Base-by-base conservation (phyloP, 1,140 invertebrate genomes). In the Pachyrhynchus sulphureomaculatus region DNA sequence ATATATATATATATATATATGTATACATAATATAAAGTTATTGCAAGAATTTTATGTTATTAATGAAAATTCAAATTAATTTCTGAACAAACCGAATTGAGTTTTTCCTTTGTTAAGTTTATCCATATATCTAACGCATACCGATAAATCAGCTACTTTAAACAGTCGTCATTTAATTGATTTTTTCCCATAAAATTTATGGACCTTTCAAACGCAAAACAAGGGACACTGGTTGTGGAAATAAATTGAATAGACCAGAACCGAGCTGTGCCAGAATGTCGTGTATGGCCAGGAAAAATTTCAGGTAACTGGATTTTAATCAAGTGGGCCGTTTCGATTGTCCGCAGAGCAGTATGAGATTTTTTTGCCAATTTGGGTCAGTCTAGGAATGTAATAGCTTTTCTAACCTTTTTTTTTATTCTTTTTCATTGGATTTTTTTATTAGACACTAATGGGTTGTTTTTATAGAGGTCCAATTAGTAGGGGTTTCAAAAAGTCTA, bases 111-210 rank as follows among this genome's bases (percentile, higher is more conserved):
- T 26, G 15, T 29, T 13, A 5, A 48, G n/a, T 29, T 32, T 13
- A 29, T 12, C 45, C 45, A 48, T 48, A 44, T 34, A 36, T 51
- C 33, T 15, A 12, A 15, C 48, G 48, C 6, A 36, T 15, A 23
- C 3, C 20, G 32, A 51, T 51, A 51, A 51, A 51, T 51, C 48
- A 21, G 24, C 15, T 26, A 36, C 37, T 53, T 53, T 53, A 53
- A 53, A 53, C 34, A 53, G 51, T n/a, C 18, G 51, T 53, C 51
- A 53, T 53, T 53, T 53, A 53, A 53, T 53, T 53, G 36, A 53
- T 53, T 53, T 32, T 53, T 53, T 53, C 36, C 51, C 21, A 41
- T 41, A 21, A 41, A 41, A 53, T 53, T 53, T 53, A 53, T 53
- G 36, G 36, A 53, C 51, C 51, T 41, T 53, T 53, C 51, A 41